Evolutionary conservation across 1,140 invertebrate species (phyloP).

Genomic region (Hypsibius dujardini): DNA sequence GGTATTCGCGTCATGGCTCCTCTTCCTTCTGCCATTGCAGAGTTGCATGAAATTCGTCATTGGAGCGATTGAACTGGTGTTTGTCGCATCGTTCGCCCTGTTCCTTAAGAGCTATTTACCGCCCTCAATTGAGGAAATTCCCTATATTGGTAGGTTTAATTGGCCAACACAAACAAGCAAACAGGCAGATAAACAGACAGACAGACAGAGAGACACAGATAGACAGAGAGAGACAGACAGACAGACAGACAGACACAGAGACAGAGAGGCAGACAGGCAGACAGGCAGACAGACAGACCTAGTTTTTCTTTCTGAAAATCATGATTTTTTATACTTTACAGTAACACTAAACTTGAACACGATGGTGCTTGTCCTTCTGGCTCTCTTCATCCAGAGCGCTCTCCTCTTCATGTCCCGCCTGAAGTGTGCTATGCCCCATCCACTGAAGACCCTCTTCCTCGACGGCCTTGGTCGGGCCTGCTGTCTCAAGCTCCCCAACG

Average conservation of each 20-base stretch:
- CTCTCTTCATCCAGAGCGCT: background rate
- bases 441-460: background rate
- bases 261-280: no score
- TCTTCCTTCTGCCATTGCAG: constrained; percentile 5
- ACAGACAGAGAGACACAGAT: no score
- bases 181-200: no score
- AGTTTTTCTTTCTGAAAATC: no score
- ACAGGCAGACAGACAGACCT: no score
- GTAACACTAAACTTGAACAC: constrained; percentile 4
- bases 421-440: background rate
- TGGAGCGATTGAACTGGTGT: background rate
- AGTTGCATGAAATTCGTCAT: background rate
- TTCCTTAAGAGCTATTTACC: background rate
- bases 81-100: background rate
- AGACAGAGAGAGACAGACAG: no score
- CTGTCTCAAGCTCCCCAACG: background rate
- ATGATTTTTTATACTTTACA: background rate
- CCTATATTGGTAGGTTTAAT: background rate
- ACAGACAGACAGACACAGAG: no score
- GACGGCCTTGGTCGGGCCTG: background rate
- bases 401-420: background rate
- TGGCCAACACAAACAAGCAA: background rate
- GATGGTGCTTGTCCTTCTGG: constrained; percentile 11
- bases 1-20: background rate
- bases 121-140: constrained; percentile 7